Percentiles rank a stretch among this genome's conserved stretches.
These are phyloP conservation scores for Caenorhabditis sp. DNA, from an alignment of 2,888 invertebrate genomes.

Conservation along the genomic window DNA sequence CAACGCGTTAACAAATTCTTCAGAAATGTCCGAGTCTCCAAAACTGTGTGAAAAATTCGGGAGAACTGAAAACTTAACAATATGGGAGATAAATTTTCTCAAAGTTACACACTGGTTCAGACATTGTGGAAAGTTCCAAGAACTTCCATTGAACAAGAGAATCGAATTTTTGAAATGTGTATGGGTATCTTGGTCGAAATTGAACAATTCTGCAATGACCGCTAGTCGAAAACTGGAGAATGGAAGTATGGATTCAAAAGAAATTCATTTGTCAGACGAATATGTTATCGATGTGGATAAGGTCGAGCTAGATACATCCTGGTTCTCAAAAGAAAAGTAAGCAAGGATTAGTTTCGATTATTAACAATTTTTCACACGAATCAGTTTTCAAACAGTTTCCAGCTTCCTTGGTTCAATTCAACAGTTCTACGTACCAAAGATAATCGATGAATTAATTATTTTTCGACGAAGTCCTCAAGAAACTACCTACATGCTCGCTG, in stretches of 20 bases:
- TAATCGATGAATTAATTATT: neutral
- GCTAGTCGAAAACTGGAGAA: neutral
- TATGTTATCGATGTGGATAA: neutral
- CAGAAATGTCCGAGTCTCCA: no score
- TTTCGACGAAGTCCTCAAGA: neutral
- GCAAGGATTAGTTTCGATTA: no score
- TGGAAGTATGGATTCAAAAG: neutral
- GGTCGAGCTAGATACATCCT: slow-evolving; percentile 15
- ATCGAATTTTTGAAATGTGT: slow-evolving; percentile 3
- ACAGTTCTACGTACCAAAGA: no score
- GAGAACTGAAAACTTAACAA: neutral
- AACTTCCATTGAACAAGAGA: neutral
- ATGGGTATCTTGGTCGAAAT: neutral
- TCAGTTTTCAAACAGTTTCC: no score
- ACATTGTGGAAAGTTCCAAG: slow-evolving; percentile 6
- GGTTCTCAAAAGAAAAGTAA: neutral
- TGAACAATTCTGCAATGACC: slow-evolving; percentile 1
- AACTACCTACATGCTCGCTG: neutral
- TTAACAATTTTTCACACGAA: no score
- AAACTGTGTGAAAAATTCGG: neutral
- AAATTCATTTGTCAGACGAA: neutral
- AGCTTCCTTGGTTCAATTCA: no score
- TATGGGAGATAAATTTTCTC: neutral
- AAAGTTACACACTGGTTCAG: slow-evolving; percentile 5
- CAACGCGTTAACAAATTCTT: neutral